Evolutionary conservation across 2,888 invertebrate genomes (phyloP).

Genomic region (Germaria angustata): DNA sequence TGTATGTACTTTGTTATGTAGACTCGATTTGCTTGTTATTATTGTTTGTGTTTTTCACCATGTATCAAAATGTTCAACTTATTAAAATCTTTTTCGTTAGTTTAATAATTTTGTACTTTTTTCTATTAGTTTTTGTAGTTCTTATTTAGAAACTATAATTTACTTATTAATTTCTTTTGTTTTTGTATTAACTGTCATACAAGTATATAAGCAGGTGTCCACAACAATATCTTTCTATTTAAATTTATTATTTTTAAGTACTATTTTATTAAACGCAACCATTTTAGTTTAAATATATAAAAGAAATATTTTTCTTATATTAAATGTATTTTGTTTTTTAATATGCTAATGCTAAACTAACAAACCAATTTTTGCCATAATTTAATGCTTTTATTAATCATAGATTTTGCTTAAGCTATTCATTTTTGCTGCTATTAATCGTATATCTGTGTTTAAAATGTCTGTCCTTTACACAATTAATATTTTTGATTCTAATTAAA

Average conservation of each 20-base stretch:
- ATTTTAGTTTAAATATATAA: no score
- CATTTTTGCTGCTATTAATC: no score
- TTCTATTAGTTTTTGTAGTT: not conserved
- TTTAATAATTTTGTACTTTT: slow-evolving; percentile 15
- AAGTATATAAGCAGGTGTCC: not conserved
- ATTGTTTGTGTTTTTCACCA: not conserved
- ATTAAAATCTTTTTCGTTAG: not conserved
- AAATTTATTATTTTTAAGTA: not conserved
- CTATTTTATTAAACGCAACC: no score
- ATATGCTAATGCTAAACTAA: no score
- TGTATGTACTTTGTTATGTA: slow-evolving; percentile 1
- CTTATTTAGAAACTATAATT: not conserved
- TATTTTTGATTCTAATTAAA: no score
- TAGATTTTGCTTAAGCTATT: not conserved
- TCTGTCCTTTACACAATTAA: no score
- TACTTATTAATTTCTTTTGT: not conserved
- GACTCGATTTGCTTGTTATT: slow-evolving; percentile 17
- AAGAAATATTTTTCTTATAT: no score
- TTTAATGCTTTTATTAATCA: not conserved
- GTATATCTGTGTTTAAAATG: no score
- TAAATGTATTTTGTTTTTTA: no score
- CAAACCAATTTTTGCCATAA: not conserved
- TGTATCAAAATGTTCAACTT: not conserved
- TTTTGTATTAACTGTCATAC: not conserved
- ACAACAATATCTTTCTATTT: not conserved